Conservation (phyloP, 2,888 invertebrate species). For the Nomada fucata region DNA sequence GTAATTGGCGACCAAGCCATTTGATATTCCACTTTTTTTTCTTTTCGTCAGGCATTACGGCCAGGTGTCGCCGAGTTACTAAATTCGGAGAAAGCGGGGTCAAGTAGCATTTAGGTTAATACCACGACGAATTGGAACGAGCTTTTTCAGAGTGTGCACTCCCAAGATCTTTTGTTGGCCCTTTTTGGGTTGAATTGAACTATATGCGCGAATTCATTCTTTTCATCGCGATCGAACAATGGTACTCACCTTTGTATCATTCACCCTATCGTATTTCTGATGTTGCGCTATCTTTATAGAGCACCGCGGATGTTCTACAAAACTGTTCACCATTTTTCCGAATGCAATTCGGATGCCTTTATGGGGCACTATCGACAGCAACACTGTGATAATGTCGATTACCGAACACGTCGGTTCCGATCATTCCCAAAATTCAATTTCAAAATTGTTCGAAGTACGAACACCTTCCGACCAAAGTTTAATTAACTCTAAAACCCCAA, state of each 20-base stretch:
- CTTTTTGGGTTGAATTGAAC: background rate
- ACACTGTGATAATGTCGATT: no score
- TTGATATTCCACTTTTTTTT: background rate
- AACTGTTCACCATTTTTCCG: background rate
- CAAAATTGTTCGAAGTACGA: no score
- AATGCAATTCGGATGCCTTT: background rate
- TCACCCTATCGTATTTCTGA: background rate
- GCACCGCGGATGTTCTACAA: background rate
- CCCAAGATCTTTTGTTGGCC: background rate
- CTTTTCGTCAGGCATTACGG: background rate
- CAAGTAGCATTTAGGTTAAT: conserved; percentile 23
- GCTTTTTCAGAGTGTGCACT: background rate
- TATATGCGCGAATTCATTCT: background rate
- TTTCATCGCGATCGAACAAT: conserved; percentile 1
- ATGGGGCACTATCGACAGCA: no score
- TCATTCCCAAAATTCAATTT: no score
- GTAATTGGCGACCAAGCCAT: background rate
- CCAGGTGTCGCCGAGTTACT: conserved; percentile 4
- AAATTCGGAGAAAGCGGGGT: conserved; percentile 5
- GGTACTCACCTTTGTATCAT: background rate
- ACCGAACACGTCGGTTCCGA: no score
- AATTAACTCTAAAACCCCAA: no score
- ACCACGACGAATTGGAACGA: conserved; percentile 5
- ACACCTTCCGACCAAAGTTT: no score
- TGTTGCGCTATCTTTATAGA: conserved; percentile 2